A percentile compares a stretch with the other conserved stretches of the same genome.
Conservation (phyloP, 2,113 vertebrate species). For the Neotoma lepida region DNA sequence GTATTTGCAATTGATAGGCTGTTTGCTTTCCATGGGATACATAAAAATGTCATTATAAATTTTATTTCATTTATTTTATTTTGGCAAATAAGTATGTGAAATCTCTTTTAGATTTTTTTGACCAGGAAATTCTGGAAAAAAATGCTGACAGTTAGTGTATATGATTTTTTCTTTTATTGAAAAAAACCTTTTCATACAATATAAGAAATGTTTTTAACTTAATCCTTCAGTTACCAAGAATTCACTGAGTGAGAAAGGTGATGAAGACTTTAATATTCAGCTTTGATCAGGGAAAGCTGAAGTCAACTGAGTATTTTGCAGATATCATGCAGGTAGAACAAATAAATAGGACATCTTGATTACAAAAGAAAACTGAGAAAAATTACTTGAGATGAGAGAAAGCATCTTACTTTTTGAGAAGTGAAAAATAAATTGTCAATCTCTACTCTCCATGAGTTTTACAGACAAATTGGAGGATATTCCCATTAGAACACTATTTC, state of each 20-base stretch:
- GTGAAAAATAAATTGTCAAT: not conserved
- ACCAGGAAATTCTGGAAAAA: not conserved
- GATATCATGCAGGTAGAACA: not conserved
- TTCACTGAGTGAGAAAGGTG: not conserved
- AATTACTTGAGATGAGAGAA: not conserved
- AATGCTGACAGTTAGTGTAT: not conserved
- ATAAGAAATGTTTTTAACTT: not conserved
- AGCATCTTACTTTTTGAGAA: not conserved
- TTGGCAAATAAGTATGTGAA: not conserved
- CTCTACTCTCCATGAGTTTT: not conserved
- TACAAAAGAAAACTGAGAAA: not conserved
- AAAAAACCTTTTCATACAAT: not conserved
- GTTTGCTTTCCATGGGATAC: not conserved
- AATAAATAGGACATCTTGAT: not conserved
- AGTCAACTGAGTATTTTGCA: not conserved
- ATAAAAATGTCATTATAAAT: constrained; percentile 4
- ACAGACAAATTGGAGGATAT: not conserved
- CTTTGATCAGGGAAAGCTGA: not conserved
- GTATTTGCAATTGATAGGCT: not conserved
- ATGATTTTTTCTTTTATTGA: not conserved
- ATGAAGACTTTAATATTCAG: not conserved
- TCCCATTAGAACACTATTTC: not conserved
- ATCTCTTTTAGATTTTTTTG: not conserved
- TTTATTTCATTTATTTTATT: not conserved
- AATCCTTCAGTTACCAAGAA: not conserved